These are phyloP conservation scores for Drosophila lacicola DNA, from an alignment of 2,888 invertebrate genomes.

Conservation along the genomic window DNA sequence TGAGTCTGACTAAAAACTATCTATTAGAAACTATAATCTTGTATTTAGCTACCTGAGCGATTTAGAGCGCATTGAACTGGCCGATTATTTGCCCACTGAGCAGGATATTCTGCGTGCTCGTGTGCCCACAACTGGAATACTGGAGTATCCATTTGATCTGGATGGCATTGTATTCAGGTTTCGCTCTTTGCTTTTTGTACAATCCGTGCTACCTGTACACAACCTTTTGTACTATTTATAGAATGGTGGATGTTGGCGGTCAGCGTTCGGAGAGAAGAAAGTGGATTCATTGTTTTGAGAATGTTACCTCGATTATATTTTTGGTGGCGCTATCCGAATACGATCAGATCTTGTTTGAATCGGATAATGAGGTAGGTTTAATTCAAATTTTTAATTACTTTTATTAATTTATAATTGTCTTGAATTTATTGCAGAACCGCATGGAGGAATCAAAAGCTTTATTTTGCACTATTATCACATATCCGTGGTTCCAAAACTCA, in stretches of 20 bases:
- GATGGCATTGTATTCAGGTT: constrained; percentile 99
- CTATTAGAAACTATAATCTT: background rate
- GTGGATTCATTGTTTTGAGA: constrained; percentile 99
- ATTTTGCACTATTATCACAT: constrained; percentile 99
- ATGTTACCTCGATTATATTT: constrained; percentile 99
- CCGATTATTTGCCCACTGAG: constrained; percentile 98
- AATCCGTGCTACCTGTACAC: no score
- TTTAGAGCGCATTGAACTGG: constrained; percentile 95
- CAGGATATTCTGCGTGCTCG: constrained; percentile 99
- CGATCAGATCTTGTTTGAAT: constrained; percentile 99
- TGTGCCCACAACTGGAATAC: constrained; percentile 99
- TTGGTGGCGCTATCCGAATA: constrained; percentile 99
- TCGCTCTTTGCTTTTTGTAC: constrained; percentile 7
- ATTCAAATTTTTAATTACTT: background rate
- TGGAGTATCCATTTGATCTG: constrained; percentile 99
- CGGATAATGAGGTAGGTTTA: constrained; percentile 96
- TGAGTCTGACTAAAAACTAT: constrained; percentile 86
- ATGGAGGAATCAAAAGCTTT: constrained; percentile 99
- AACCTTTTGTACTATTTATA: constrained; percentile 84
- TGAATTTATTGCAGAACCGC: constrained; percentile 90
- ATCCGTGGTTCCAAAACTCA: constrained; percentile 99
- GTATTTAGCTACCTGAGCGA: constrained; percentile 96
- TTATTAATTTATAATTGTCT: background rate
- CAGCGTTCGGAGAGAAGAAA: constrained; percentile 99
- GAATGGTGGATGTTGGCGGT: constrained; percentile 99